A percentile compares a stretch with the other conserved stretches of the same genome.
phyloP scores from a whole-genome alignment of 2,888 invertebrate genomes.

The Cyrtodaria siliqua region DNA sequence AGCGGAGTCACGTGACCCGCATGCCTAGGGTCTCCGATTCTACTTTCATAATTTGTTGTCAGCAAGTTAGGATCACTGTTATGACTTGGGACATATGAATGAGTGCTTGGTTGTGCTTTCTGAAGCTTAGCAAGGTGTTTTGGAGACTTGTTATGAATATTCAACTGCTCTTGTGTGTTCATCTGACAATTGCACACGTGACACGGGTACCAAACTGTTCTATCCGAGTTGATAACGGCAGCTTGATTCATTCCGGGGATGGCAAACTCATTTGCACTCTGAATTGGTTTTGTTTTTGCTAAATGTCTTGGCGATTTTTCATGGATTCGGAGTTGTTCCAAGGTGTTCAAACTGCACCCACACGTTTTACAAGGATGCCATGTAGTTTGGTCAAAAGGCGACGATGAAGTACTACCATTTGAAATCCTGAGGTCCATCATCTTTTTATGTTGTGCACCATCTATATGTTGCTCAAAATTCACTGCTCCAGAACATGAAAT shows the following conservation, averaged over 20 bases:
- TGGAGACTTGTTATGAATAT: conserved; percentile 27
- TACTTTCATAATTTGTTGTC: too few species aligned
- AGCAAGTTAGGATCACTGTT: too few species aligned
- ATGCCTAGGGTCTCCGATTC: too few species aligned
- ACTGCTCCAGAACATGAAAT: conserved; percentile 72
- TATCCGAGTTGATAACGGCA: not conserved
- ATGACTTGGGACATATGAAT: too few species aligned
- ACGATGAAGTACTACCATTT: not conserved
- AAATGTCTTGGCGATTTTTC: conserved; percentile 63
- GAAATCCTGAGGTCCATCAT: conserved; percentile 21
- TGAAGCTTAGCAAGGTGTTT: conserved; percentile 2
- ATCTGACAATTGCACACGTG: conserved; percentile 14
- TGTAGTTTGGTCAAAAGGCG: conserved; percentile 36
- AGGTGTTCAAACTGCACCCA: conserved; percentile 67
- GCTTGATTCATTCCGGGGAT: not conserved
- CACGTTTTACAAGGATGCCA: conserved; percentile 72
- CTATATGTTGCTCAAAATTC: conserved; percentile 73
- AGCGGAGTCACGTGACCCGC: conserved; percentile 7
- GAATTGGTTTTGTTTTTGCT: not conserved
- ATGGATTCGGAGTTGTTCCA: conserved; percentile 67
- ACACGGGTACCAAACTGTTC: conserved; percentile 18
- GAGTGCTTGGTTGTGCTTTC: not conserved
- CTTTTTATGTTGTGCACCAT: conserved; percentile 72
- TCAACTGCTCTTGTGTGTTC: conserved; percentile 42
- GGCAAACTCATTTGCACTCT: not conserved